Conservation (phyloP, 2,888 invertebrate genomes). For the Drosophila basisetae region DNA sequence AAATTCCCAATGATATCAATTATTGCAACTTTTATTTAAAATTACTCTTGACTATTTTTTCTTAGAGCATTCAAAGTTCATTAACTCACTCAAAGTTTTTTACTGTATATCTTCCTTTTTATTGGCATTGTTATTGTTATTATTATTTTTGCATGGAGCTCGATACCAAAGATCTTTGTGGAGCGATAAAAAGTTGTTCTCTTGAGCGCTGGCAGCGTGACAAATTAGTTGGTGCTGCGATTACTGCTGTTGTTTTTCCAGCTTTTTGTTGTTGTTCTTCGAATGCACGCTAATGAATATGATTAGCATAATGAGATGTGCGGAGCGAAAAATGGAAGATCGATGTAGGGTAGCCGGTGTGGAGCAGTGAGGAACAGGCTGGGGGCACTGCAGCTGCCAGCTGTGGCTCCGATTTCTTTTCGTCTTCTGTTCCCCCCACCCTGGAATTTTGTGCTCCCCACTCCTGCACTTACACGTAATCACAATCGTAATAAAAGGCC, state of each 20-base stretch:
- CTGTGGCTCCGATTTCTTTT: conserved; percentile 29
- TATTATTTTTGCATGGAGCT: not conserved
- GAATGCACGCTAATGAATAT: conserved; percentile 68
- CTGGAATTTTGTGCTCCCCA: not conserved
- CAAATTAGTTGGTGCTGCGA: conserved; percentile 57
- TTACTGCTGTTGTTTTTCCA: conserved; percentile 10
- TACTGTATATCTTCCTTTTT: conserved; percentile 4
- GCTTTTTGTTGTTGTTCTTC: conserved; percentile 19
- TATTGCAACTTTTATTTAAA: conserved; percentile 19
- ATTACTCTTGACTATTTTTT: not conserved
- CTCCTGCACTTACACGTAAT: conserved; percentile 72
- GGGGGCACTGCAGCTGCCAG: conserved; percentile 43
- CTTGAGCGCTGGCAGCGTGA: conserved; percentile 59
- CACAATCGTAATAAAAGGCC: conserved; percentile 74
- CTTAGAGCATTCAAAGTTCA: conserved; percentile 18
- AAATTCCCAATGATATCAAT: conserved; percentile 21
- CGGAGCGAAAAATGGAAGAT: conserved; percentile 27
- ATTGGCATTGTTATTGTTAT: not conserved
- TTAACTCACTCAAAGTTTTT: conserved; percentile 31
- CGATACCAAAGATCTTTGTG: conserved; percentile 49
- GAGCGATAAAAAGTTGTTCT: conserved; percentile 49
- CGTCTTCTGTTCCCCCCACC: not conserved
- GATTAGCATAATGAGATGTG: conserved; percentile 75
- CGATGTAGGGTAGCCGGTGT: conserved; percentile 10
- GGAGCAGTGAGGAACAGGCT: not conserved